Percentiles rank a stretch among this genome's conserved stretches.
Evolutionary conservation across 37 sponge, comb jelly and placozoan species (phyloP).

Genomic region (Petrosia ficiformis): DNA sequence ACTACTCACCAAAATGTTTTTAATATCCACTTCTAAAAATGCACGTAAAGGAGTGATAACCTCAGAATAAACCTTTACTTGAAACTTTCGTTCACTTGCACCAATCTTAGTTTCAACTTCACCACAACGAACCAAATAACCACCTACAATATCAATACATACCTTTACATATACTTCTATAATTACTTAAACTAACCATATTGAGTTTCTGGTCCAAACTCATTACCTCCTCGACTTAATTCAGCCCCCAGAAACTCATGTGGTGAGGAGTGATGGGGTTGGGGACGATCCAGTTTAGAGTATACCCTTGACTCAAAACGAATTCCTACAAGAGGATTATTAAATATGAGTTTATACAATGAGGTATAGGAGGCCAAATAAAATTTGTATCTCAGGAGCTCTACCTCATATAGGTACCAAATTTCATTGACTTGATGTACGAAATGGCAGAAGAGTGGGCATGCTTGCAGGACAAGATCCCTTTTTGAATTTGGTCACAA

Average conservation of each 20-base stretch:
- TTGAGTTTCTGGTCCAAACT: slow-evolving; percentile 62
- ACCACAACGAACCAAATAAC: slow-evolving; percentile 61
- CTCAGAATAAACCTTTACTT: slow-evolving; percentile 30
- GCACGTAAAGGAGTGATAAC: slow-evolving; percentile 65
- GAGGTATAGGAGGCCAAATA: background rate
- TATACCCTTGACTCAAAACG: slow-evolving; percentile 46
- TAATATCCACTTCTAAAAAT: slow-evolving; percentile 74
- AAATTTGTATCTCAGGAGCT: no score
- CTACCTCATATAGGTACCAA: no score
- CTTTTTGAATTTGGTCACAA: no score
- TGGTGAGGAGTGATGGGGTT: slow-evolving; percentile 18
- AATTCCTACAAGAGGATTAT: slow-evolving; percentile 18
- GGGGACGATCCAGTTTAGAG: slow-evolving; percentile 34
- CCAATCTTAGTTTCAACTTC: slow-evolving; percentile 65
- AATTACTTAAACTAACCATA: slow-evolving; percentile 46
- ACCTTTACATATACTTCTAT: background rate
- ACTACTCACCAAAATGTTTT: slow-evolving; percentile 53
- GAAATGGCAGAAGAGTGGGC: no score
- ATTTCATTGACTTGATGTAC: no score
- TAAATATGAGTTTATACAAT: background rate
- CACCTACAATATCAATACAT: no score
- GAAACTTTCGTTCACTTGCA: slow-evolving; percentile 20
- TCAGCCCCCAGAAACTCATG: slow-evolving; percentile 40
- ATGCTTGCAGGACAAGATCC: no score
- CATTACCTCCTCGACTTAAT: slow-evolving; percentile 19